Conservation (phyloP, 2,888 invertebrate genomes). For the Acronicta psi region DNA sequence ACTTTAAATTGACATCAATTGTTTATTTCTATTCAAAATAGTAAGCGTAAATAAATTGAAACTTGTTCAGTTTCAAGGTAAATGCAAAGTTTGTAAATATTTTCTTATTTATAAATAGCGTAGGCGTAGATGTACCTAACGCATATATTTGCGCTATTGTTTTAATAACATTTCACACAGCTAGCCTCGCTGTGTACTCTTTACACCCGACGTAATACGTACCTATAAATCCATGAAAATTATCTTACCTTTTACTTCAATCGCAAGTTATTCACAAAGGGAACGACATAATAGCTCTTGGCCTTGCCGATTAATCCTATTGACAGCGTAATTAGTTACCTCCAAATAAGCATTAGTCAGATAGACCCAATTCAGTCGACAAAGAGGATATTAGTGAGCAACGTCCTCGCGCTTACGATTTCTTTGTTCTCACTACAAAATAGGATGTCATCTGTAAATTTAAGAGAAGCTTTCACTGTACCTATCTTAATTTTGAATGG, state of each 20-base stretch:
- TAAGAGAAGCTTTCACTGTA: conserved; percentile 18
- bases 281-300: conserved; percentile 23
- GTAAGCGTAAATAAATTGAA: conserved; percentile 8
- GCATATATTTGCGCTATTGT: conserved; percentile 47
- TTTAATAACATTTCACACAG: conserved; percentile 40
- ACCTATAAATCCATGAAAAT: background rate
- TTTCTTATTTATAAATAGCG: conserved; percentile 42
- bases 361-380: conserved; percentile 28
- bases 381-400: conserved; percentile 36
- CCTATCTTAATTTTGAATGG: conserved; percentile 16
- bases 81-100: conserved; percentile 47
- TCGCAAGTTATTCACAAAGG: conserved; percentile 32
- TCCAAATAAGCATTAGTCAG: conserved; percentile 43
- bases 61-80: conserved; percentile 33
- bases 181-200: conserved; percentile 20
- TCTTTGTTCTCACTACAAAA: conserved; percentile 39
- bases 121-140: conserved; percentile 34
- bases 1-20: conserved; percentile 35
- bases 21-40: conserved; percentile 29
- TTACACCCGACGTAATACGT: conserved; percentile 12
- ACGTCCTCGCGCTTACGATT: conserved; percentile 9
- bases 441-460: conserved; percentile 25
- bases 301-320: conserved; percentile 43
- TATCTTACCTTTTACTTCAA: conserved; percentile 24
- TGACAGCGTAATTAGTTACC: conserved; percentile 49